phyloP scores from a whole-genome alignment of 2,113 vertebrate genomes.

The Carassius gibelio region DNA sequence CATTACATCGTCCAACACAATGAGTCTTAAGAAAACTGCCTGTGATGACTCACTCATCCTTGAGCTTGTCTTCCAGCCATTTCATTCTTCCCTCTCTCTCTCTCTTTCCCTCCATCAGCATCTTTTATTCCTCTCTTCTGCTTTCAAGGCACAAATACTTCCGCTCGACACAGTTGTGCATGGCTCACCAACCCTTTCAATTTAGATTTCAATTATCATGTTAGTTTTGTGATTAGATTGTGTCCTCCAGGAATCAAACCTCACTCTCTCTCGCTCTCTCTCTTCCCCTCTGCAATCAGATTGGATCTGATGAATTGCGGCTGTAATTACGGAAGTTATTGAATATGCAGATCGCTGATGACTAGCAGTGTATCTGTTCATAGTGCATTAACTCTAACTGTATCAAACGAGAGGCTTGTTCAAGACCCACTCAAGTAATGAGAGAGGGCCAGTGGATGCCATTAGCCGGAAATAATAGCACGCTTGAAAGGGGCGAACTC shows the following conservation, averaged over 20 bases:
- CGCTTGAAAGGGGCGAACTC: constrained; percentile 66
- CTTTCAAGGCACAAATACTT: constrained; percentile 44
- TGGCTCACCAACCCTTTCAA: constrained; percentile 75
- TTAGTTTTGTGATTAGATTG: constrained; percentile 83
- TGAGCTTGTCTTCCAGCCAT: constrained; percentile 33
- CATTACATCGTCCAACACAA: neutral
- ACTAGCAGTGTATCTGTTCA: constrained; percentile 74
- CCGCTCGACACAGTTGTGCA: constrained; percentile 64
- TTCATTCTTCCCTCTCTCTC: neutral
- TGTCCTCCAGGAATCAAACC: constrained; percentile 80
- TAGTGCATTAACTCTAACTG: constrained; percentile 76
- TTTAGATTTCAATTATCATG: constrained; percentile 84
- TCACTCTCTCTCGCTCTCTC: constrained; percentile 10
- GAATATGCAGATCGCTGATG: constrained; percentile 81
- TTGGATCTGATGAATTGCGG: constrained; percentile 82
- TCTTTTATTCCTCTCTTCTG: constrained; percentile 19
- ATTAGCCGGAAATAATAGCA: constrained; percentile 73
- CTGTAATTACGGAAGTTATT: constrained; percentile 84
- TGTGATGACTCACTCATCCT: constrained; percentile 4
- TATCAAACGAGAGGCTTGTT: constrained; percentile 74
- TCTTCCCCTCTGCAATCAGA: constrained; percentile 79
- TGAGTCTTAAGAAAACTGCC: constrained; percentile 25
- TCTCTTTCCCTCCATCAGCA: neutral
- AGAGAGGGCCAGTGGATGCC: constrained; percentile 69
- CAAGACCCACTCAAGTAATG: constrained; percentile 73